Conservation (phyloP, 2,888 invertebrate genomes). For the Eupeodes luniger region DNA sequence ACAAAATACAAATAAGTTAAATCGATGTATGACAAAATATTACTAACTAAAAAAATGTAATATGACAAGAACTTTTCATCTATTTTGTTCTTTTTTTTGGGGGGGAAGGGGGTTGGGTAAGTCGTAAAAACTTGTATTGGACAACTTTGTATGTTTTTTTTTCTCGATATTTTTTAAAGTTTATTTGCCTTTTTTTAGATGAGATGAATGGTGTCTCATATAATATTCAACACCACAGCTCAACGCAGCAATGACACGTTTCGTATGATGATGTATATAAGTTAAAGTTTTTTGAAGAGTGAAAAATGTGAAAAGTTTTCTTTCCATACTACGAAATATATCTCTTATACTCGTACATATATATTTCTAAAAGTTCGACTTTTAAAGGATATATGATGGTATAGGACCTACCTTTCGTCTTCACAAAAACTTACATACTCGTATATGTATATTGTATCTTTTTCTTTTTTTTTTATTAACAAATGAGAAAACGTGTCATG, state of each 20-base stretch:
- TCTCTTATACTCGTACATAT: not conserved
- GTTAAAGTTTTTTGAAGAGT: slow-evolving; percentile 39
- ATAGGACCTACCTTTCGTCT: not conserved
- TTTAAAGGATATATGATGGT: not conserved
- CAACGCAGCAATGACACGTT: slow-evolving; percentile 34
- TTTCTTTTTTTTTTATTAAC: too few species aligned
- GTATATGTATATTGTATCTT: too few species aligned
- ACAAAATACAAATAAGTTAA: not conserved
- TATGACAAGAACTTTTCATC: slow-evolving; percentile 16
- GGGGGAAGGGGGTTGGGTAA: not conserved
- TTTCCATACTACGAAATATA: slow-evolving; percentile 3
- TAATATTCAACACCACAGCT: slow-evolving; percentile 29
- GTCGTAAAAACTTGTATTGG: slow-evolving; percentile 2
- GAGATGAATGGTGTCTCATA: slow-evolving; percentile 34
- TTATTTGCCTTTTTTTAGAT: not conserved
- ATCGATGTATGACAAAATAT: not conserved
- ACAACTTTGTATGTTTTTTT: not conserved
- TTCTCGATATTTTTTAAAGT: not conserved
- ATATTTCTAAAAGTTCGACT: slow-evolving; percentile 27
- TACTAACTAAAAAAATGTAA: not conserved
- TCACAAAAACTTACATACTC: too few species aligned
- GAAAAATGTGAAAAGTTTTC: slow-evolving; percentile 37
- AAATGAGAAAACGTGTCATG: slow-evolving; percentile 26
- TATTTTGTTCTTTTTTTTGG: slow-evolving; percentile 7
- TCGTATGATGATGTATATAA: slow-evolving; percentile 8